Evolutionary conservation across 2,888 invertebrate species (phyloP), one percentile per base, ranked within the genome.

Genomic region (Trachelus iudaicus): DNA sequence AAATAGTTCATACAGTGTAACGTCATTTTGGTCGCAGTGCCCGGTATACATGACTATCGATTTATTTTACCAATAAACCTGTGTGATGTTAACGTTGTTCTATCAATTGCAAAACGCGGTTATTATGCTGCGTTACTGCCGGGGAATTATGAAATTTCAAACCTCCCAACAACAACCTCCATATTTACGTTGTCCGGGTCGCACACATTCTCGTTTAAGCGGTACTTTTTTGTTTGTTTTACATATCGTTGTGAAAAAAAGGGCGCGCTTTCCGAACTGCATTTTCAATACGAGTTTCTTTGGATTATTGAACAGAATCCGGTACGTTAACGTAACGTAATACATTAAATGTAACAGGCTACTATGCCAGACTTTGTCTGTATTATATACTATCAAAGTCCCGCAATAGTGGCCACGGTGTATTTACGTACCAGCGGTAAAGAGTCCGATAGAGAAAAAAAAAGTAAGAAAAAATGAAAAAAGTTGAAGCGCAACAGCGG

Each of bases 341-440:
- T 56, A 56, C 23, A 56, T 56, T 56, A 56, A 56, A 56, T 56
- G 23, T 56, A 56, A 56, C 56, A 9, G 56, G 56, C 56, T 23
- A 56, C 56, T 56, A 56, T 23, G 56, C 56, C 71, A 71, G 71
- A 71, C 71, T 71, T 76, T 34, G 68, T 82, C 81, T 77, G 80
- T 35, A 73, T 23, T 56, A 77, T 75, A 79, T 79, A 82, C 79
- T 81, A 79, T 82, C 83, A 81, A 82, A 83, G 80, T 82, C 80
- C 75, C 77, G 83, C 79, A 82, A 82, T 81, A 83, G 81, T 82
- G 78, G 79, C 79, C 80, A 78, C 76, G 80, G 79, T 78, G 79
- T 34, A 33, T 77, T 56, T 23, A 23, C 56, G 56, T 56, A 23
- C 56, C 0, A 56, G 9, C 23, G 56, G 56, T 56, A 56, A 40